Base-by-base conservation (phyloP, 2,113 vertebrate genomes). In the Lampris megalopsis region DNA sequence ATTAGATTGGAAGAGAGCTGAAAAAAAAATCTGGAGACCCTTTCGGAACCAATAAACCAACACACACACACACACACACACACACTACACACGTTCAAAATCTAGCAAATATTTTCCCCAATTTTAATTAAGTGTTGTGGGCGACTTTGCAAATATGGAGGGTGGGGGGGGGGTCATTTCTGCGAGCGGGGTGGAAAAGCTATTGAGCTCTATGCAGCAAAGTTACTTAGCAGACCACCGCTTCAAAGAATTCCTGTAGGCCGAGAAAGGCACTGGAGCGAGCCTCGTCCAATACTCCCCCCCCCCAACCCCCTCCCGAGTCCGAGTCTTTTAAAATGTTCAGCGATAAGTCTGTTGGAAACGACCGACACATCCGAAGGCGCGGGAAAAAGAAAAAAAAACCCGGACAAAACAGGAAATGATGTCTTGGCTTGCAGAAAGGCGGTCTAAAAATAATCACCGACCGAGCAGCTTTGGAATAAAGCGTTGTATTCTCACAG, bases 141-240 rank as follows among this genome's bases (percentile, higher is more conserved):
- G 50, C 41, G 2, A 73, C 84, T 88, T 77, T 82, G 82, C 65
- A 84, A 62, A 47, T 40, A 8, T 1, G 43, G 62, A 63, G 42
- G 24, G 24, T 24, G 24, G 24, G 68, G 48, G 3, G 76, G 86
- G 91, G 92, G 91, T 92, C 85, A 89, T 91, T 93, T 85, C 83
- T 85, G 86, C 71, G 75, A 84, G 86, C 77, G 74, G 80, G 81
- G 85, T 82, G 83, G 88, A 90, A 82, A 83, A 89, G 87, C 86
- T 91, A 93, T 93, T 71, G 92, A 93, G 87, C 85, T 89, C 79
- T 70, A 84, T 90, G 92, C 90, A 83, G 92, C 81, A 79, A 88
- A 91, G 89, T 89, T 92, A 87, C 88, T 91, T 91, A 91, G 88
- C 90, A 88, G 91, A 91, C 88, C 90, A 91, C 89, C 88, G 89